These are phyloP conservation scores for Acheta domesticus DNA, from an alignment of 2,888 invertebrate genomes.

Conservation along the genomic window DNA sequence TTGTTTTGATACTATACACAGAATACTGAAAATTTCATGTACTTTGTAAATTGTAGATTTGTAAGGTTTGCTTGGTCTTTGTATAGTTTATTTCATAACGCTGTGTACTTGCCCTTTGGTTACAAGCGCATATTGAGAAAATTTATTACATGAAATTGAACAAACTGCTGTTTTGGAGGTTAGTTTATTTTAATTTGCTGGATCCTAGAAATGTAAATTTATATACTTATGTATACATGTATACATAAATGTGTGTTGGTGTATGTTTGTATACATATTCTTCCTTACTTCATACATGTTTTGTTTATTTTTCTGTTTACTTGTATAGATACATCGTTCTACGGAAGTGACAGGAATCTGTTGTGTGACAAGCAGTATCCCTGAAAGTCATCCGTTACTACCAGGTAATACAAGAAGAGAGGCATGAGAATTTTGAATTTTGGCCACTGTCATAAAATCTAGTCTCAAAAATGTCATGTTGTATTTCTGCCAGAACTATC, in stretches of 20 bases:
- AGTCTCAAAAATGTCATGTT: background rate
- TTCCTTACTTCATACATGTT: background rate
- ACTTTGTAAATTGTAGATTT: constrained; percentile 2
- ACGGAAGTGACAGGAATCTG: constrained; percentile 18
- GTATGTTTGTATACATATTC: constrained; percentile 8
- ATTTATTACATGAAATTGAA: background rate
- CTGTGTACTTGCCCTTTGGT: background rate
- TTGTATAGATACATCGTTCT: background rate
- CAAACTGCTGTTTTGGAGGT: background rate
- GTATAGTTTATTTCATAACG: background rate
- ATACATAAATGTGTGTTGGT: constrained; percentile 18
- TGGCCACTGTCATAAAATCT: constrained; percentile 5
- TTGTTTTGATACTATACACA: constrained; percentile 4
- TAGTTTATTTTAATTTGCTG: constrained; percentile 1
- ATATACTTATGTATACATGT: background rate
- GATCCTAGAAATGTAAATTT: background rate
- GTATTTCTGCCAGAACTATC: constrained; percentile 4
- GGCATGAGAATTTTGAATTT: background rate
- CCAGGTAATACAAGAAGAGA: constrained; percentile 1
- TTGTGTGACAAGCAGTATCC: constrained; percentile 6
- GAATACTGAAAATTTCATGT: constrained; percentile 11
- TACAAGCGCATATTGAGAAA: background rate
- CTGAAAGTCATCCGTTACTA: background rate
- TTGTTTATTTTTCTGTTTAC: background rate
- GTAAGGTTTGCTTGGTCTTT: background rate